phyloP scores from a whole-genome alignment of 2,113 vertebrate genomes.

The Nothocercus julius region DNA sequence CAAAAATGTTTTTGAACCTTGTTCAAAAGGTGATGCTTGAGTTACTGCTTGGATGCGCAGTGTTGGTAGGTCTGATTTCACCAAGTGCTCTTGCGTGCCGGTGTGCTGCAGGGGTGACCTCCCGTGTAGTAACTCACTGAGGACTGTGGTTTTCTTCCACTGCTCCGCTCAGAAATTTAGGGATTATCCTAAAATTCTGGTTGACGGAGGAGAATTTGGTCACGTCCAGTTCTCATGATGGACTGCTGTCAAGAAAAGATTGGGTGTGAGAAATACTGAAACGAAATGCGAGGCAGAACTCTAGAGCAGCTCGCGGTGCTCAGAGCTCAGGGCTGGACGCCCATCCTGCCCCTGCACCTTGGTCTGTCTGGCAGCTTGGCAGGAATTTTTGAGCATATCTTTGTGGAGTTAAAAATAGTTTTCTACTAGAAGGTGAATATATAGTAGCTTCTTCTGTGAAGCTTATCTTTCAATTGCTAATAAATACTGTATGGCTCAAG shows the following conservation, averaged over 20 bases:
- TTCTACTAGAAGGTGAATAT: constrained; percentile 47
- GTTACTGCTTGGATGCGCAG: neutral
- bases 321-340: neutral
- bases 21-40: neutral
- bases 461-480: constrained; percentile 46
- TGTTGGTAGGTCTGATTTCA: neutral
- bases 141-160: neutral
- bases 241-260: neutral
- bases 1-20: neutral
- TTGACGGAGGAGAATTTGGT: too few species aligned
- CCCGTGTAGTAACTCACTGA: neutral
- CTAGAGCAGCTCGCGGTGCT: neutral
- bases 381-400: constrained; percentile 18
- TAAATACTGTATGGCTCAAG: constrained; percentile 33
- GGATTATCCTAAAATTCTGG: neutral
- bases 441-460: constrained; percentile 24
- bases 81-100: neutral
- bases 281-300: neutral
- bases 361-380: neutral
- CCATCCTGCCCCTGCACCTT: neutral
- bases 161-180: neutral
- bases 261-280: neutral
- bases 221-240: neutral
- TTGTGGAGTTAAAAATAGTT: constrained; percentile 50
- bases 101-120: neutral